A percentile compares a stretch with the other conserved stretches of the same genome.
These are phyloP conservation scores for Andinoacara biseriatus DNA, from an alignment of 2,113 vertebrate genomes.

Conservation along the genomic window DNA sequence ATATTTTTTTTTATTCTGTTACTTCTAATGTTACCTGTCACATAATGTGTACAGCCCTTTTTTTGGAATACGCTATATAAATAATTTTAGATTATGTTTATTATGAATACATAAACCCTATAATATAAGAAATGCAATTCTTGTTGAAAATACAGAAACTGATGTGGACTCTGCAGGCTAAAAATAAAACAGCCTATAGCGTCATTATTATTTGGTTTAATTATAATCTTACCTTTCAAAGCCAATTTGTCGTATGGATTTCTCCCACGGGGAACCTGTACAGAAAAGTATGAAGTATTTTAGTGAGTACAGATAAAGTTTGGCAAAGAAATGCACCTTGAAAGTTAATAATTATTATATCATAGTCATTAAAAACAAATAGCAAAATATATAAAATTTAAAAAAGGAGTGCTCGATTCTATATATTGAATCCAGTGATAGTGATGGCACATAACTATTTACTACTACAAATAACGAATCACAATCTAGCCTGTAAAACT, in stretches of 20 bases:
- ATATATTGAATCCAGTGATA: not conserved
- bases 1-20: accelerated
- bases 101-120: no score
- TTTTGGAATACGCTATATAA: not conserved
- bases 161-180: not conserved
- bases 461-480: not conserved
- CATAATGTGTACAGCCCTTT: not conserved
- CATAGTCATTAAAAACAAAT: not conserved
- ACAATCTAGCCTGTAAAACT: not conserved
- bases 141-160: not conserved
- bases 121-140: no score
- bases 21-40: not conserved
- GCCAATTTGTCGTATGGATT: slow-evolving; percentile 93
- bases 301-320: not conserved
- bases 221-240: slow-evolving; percentile 91
- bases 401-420: not conserved
- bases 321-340: not conserved
- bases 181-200: not conserved
- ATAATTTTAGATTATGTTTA: not conserved
- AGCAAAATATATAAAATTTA: not conserved
- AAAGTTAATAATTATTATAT: not conserved
- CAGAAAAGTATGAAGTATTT: slow-evolving; percentile 46
- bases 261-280: slow-evolving; percentile 93
- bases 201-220: not conserved
- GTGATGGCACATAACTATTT: not conserved